These are phyloP conservation scores for Monochamus alternatus DNA, from an alignment of 2,888 invertebrate genomes.

Conservation along the genomic window DNA sequence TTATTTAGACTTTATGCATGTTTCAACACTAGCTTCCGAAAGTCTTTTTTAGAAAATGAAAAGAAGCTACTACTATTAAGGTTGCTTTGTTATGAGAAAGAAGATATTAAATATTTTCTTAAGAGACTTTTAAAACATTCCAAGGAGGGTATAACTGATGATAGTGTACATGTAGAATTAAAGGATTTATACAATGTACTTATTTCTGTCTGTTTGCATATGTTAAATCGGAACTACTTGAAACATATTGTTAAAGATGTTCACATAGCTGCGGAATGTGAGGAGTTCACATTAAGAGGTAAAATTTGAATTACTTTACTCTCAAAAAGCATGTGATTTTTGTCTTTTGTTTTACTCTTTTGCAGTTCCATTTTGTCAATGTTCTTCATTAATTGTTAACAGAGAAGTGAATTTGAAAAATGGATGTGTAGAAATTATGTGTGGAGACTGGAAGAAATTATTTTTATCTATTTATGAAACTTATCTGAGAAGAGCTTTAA, in stretches of 20 bases:
- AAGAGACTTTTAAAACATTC: conserved; percentile 51
- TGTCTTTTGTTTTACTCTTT: conserved; percentile 15
- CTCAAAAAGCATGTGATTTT: not conserved
- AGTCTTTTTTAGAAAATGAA: conserved; percentile 62
- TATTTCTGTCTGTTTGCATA: conserved; percentile 34
- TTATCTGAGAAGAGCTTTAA: conserved; percentile 69
- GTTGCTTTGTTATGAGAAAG: conserved; percentile 47
- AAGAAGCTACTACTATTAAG: conserved; percentile 47
- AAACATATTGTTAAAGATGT: conserved; percentile 41
- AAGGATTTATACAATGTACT: conserved; percentile 38
- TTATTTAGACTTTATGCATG: conserved; percentile 71
- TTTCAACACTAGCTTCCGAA: conserved; percentile 65
- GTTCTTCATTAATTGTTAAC: conserved; percentile 73
- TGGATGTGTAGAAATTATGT: conserved; percentile 74
- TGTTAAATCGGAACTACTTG: conserved; percentile 52
- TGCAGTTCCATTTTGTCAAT: conserved; percentile 73
- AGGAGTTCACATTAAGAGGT: conserved; percentile 43
- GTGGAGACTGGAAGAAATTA: conserved; percentile 74
- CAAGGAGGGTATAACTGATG: conserved; percentile 42
- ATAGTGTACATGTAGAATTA: conserved; percentile 29
- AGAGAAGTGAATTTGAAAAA: conserved; percentile 72
- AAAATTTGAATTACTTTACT: not conserved
- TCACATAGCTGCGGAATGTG: conserved; percentile 27
- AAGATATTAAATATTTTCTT: conserved; percentile 46
- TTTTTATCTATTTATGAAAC: conserved; percentile 71